Evolutionary conservation across 1,140 invertebrate species (phyloP).

Genomic region (Agrilus planipennis): DNA sequence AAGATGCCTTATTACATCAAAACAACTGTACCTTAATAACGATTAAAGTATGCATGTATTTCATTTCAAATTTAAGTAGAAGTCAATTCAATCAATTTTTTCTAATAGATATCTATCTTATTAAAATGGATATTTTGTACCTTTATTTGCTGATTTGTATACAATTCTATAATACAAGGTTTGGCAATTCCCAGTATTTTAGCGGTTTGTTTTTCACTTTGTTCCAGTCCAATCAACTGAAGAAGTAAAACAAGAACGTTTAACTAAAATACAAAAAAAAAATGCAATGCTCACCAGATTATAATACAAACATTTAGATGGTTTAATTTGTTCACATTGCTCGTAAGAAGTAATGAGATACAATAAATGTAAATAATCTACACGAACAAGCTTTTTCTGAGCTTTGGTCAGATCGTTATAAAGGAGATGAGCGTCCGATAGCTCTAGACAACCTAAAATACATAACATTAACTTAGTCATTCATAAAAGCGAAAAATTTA

Average conservation of each 20-base stretch:
- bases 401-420: slow-evolving; percentile 60
- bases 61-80: too few relatives aligned
- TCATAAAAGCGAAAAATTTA: too few relatives aligned
- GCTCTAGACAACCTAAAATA: slow-evolving; percentile 55
- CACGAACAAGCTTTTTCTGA: slow-evolving; percentile 54
- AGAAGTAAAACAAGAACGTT: slow-evolving; percentile 22
- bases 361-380: slow-evolving; percentile 62
- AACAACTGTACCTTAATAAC: too few relatives aligned
- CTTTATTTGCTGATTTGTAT: slow-evolving; percentile 44
- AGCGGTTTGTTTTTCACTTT: slow-evolving; percentile 47
- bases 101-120: too few relatives aligned
- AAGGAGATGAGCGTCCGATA: slow-evolving; percentile 49
- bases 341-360: slow-evolving; percentile 72
- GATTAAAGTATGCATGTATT: too few relatives aligned
- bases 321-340: slow-evolving; percentile 41
- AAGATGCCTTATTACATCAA: too few relatives aligned
- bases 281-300: slow-evolving; percentile 48
- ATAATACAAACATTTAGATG: slow-evolving; percentile 46
- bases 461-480: not conserved
- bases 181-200: slow-evolving; percentile 58
- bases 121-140: too few relatives aligned
- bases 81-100: too few relatives aligned
- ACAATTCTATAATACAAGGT: slow-evolving; percentile 46
- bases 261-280: slow-evolving; percentile 8
- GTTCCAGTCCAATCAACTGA: slow-evolving; percentile 42